Base-by-base conservation (phyloP, 2,113 vertebrate species). In the Haemorhous mexicanus region DNA sequence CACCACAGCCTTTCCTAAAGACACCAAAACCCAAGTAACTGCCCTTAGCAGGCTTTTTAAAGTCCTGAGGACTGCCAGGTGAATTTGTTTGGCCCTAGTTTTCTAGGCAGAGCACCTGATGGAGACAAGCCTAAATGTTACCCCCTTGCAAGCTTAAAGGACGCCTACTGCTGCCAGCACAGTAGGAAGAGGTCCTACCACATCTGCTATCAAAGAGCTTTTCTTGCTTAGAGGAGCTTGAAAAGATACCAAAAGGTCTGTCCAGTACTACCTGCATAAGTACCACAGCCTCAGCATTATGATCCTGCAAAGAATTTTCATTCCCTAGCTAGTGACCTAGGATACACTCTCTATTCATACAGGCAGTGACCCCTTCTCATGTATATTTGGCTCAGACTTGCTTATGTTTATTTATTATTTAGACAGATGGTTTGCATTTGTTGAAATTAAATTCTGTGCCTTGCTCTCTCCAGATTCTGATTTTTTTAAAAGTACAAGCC, bases 391-490 rank as follows among this genome's bases (percentile, higher is more conserved):
- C 76, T 87, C 53, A 73, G 61, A 35, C 35, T 78, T 59, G 8
- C 2, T 72, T 89, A 52, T 83, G n/a, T 67, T 87, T 85, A 74
- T 90, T 94, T 97, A 41, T 91, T 83, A 70, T 90, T 92, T 91
- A 89, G 61, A 32, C 26, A 76, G 64, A 66, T 43, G 35, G n/a
- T 44, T 76, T 77, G 32, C 19, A 77, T 61, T 43, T 19, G 17
- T 87, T 95, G 66, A 87, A 94, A 78, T 47, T 37, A 67, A 89
- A 59, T 81, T 52, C 30, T 50, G 43, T 67, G 13, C 11, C 28
- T 94, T 69, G 11, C 11, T 92, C 9, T 73, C 1, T 84, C 2
- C 43, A 6, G 41, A 27, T 58, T 69, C 58, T 73, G 27, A 8
- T 12, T 30, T 21, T 13, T 66, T 78, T 73, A 80, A 59, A n/a